A percentile compares a stretch with the other conserved stretches of the same genome.
These are phyloP conservation scores for Gortyna flavago DNA, from an alignment of 2,888 invertebrate genomes.

Conservation along the genomic window DNA sequence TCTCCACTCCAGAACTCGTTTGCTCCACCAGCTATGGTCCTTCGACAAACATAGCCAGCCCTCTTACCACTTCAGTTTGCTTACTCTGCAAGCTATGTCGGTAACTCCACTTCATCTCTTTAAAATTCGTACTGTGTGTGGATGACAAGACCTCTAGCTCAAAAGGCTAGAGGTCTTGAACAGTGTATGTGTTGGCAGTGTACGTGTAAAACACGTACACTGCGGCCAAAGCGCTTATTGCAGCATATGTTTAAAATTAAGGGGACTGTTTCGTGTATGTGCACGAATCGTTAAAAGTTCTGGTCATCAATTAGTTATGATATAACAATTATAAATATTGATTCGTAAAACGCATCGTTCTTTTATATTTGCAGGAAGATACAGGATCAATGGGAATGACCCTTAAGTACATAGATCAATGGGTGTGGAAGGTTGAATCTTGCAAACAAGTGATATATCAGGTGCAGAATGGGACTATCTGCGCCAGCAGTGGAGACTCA, in stretches of 20 bases:
- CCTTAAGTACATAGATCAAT: slow-evolving; percentile 49
- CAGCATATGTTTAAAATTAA: background rate
- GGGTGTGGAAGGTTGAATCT: slow-evolving; percentile 26
- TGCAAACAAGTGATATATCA: slow-evolving; percentile 22
- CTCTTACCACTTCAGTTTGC: too few relatives aligned
- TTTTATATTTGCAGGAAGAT: slow-evolving; percentile 7
- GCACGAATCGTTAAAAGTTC: background rate
- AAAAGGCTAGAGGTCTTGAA: too few relatives aligned
- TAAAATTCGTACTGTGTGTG: background rate
- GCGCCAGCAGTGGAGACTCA: slow-evolving; percentile 14
- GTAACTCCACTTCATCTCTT: background rate
- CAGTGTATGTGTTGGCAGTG: too few relatives aligned
- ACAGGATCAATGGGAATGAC: accelerated
- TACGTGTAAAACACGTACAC: too few relatives aligned
- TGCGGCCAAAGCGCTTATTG: too few relatives aligned
- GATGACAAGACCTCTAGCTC: background rate
- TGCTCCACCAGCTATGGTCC: too few relatives aligned
- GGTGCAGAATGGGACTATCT: slow-evolving; percentile 33
- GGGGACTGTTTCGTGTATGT: background rate
- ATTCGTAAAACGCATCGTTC: background rate
- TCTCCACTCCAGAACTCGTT: too few relatives aligned
- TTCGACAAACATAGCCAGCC: too few relatives aligned
- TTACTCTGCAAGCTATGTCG: too few relatives aligned
- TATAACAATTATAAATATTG: too few relatives aligned
- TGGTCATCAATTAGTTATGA: background rate